phyloP scores from a whole-genome alignment of 2,113 vertebrate genomes.

The Penelope pileata region DNA sequence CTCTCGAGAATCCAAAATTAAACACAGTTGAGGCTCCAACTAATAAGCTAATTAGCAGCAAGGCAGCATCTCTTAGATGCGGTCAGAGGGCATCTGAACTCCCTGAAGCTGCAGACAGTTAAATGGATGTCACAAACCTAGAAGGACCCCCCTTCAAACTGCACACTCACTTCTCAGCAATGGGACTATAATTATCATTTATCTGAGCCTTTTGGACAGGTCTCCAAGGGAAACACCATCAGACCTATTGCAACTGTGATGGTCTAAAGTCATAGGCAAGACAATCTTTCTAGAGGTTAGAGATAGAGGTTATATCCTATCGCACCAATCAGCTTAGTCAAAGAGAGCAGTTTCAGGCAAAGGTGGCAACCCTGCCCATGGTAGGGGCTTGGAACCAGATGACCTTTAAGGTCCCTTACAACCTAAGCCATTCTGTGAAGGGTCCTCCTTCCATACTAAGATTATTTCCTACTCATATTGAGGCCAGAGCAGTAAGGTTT shows the following conservation, averaged over 20 bases:
- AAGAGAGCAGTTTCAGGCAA: neutral
- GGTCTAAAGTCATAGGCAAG: neutral
- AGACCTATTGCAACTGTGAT: neutral
- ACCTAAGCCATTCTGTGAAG: no score
- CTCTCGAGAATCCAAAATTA: neutral
- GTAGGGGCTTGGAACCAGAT: no score
- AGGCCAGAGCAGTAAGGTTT: neutral
- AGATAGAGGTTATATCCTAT: neutral
- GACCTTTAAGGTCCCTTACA: no score
- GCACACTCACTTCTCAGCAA: neutral
- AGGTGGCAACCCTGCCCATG: no score
- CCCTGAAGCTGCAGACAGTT: neutral
- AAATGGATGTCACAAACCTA: neutral
- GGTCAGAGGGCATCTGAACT: neutral
- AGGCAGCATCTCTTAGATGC: neutral
- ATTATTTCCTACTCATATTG: neutral
- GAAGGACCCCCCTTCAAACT: neutral
- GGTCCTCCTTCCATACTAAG: neutral
- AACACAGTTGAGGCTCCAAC: neutral
- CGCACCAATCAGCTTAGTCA: neutral
- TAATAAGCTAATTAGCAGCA: fast-evolving
- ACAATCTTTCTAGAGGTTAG: neutral
- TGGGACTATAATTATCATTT: neutral
- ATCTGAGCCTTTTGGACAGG: neutral
- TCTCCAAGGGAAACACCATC: neutral